Percentiles rank a stretch among this genome's conserved stretches.
Conservation (phyloP, 2,888 invertebrate species). For the Chaetoderma sp. region DNA sequence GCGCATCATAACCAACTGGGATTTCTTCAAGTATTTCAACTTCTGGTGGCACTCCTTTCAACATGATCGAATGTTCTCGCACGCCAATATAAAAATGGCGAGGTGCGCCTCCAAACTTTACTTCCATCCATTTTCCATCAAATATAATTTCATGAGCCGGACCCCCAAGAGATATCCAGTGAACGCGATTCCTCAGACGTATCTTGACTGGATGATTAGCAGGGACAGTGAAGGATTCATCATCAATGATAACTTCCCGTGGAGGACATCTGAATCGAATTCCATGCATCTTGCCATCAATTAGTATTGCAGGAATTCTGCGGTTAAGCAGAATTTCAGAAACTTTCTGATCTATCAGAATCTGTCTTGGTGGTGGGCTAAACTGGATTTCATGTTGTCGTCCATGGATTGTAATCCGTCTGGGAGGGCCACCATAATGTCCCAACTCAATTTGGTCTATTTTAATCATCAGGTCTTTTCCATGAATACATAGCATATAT, state of each 20-base stretch:
- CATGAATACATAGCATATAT: conserved; percentile 89
- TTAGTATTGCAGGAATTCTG: conserved; percentile 62
- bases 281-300: conserved; percentile 71
- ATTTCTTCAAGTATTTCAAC: conserved; percentile 80
- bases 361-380: conserved; percentile 88
- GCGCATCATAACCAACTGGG: conserved; percentile 21
- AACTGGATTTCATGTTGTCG: conserved; percentile 83
- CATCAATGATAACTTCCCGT: conserved; percentile 89
- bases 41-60: conserved; percentile 89
- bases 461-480: conserved; percentile 82
- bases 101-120: conserved; percentile 91
- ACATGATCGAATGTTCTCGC: conserved; percentile 81
- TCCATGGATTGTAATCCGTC: conserved; percentile 83
- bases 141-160: conserved; percentile 68
- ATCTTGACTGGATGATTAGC: conserved; percentile 69
- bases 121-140: conserved; percentile 75
- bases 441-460: conserved; percentile 80
- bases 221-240: conserved; percentile 74
- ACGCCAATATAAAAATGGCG: conserved; percentile 84
- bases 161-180: conserved; percentile 66
- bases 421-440: conserved; percentile 83
- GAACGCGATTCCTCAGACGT: conserved; percentile 65
- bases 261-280: conserved; percentile 93
- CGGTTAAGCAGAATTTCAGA: conserved; percentile 60
- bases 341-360: conserved; percentile 77